phyloP scores from a whole-genome alignment of 2,113 vertebrate genomes.

The Morphnarchus princeps region DNA sequence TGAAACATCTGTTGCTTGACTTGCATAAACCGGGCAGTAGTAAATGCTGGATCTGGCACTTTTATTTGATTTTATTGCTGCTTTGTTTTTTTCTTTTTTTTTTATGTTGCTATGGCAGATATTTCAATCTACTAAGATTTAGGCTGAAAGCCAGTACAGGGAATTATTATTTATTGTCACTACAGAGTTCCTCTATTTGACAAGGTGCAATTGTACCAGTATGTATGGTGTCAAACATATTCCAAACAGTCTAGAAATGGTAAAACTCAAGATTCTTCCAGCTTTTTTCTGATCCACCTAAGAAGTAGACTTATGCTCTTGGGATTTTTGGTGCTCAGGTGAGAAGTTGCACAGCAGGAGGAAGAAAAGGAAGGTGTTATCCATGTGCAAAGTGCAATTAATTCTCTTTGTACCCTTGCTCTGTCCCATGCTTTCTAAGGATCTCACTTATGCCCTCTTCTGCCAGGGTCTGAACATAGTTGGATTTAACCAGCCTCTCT shows the following conservation, averaged over 20 bases:
- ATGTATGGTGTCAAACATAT: background rate
- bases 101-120: background rate
- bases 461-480: background rate
- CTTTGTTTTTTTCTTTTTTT: background rate
- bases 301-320: background rate
- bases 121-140: background rate
- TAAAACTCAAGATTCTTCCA: background rate
- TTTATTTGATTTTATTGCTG: background rate
- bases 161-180: background rate
- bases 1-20: background rate
- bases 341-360: background rate
- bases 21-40: background rate
- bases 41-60: background rate
- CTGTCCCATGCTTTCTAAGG: background rate
- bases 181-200: background rate
- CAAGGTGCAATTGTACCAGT: background rate
- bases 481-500: background rate
- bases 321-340: background rate
- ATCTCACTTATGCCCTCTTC: background rate
- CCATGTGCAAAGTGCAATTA: background rate
- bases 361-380: background rate
- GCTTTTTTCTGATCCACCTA: background rate
- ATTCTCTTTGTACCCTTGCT: background rate
- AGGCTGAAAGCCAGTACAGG: background rate
- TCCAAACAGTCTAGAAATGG: background rate